These are phyloP conservation scores for Tipula vernalis DNA, from an alignment of 2,888 invertebrate species.

Conservation along the genomic window DNA sequence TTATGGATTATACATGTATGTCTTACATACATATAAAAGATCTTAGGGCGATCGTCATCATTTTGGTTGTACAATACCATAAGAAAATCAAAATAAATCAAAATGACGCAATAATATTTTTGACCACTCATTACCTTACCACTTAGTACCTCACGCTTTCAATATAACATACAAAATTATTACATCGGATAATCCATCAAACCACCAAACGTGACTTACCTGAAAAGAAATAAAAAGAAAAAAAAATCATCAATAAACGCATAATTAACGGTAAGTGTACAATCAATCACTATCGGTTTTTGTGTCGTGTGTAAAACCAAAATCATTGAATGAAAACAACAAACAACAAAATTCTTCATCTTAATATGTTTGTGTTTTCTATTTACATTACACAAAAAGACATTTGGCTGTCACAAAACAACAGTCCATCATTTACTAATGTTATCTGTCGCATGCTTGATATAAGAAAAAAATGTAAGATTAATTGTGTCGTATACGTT, in stretches of 20 bases:
- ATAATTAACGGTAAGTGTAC: background rate
- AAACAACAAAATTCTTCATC: background rate
- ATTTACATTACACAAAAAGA: background rate
- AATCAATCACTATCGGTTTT: background rate
- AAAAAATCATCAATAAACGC: background rate
- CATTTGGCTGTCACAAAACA: background rate
- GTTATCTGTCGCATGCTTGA: background rate
- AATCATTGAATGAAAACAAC: background rate
- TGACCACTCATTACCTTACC: background rate
- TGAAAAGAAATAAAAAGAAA: background rate
- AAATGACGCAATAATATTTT: background rate
- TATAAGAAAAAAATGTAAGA: background rate
- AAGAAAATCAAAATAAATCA: background rate
- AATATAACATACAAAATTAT: background rate
- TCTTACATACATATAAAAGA: background rate
- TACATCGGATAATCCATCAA: background rate
- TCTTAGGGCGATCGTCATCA: background rate
- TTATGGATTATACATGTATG: background rate
- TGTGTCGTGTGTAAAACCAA: background rate
- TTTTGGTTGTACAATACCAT: background rate
- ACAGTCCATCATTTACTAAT: background rate
- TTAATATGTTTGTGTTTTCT: background rate
- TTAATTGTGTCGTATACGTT: background rate
- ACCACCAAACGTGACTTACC: background rate
- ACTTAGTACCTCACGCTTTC: background rate